Evolutionary conservation across 1,140 invertebrate genomes (phyloP), one percentile per base, ranked within the genome.

Genomic region (Agrypnia vestita): DNA sequence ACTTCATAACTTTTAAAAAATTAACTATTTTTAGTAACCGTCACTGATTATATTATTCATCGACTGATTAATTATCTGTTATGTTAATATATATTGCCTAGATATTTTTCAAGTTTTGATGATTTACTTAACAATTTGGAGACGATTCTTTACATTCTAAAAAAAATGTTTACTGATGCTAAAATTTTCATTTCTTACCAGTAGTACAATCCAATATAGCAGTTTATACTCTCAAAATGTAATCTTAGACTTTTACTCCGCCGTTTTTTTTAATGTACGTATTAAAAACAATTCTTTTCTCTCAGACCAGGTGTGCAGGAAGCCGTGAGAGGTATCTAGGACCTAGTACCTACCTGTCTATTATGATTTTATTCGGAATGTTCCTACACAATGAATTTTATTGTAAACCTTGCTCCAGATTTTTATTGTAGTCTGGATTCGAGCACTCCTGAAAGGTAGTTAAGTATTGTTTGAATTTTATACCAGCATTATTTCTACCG

Each of bases 371-470:
- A 35, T 35, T 35, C 25, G 25, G 25, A 59, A 59, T 59, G 15
- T 7, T 19, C 55, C 4, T 59, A 59, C 55, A 59, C 55, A 59
- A 59, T 59, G n/a, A n/a, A n/a, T n/a, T n/a, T n/a, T n/a, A n/a
- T n/a, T n/a, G 21, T 59, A 21, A 59, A 19, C 15, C 25, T 21
- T 59, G 55, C 55, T n/a, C 55, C 15, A 15, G 55, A 59, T 21
- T 59, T 59, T 59, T 59, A 59, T 59, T 59, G 55, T 59, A 15
- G 21, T 21, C 17, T 7, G 6, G 55, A 21, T 35, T 35, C 25
- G 25, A 11, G 15, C 15, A 59, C 55, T 21, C 21, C 55, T 6
- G 8, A 59, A 9, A 56, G 15, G 53, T 56, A 17, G 1, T 7
- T 15, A 56, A 9, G 53, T 11, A 17, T 59, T 59, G 55, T 59